Conservation (phyloP, 2,797 vertebrate genomes). For the Lagorchestes hirsutus region DNA sequence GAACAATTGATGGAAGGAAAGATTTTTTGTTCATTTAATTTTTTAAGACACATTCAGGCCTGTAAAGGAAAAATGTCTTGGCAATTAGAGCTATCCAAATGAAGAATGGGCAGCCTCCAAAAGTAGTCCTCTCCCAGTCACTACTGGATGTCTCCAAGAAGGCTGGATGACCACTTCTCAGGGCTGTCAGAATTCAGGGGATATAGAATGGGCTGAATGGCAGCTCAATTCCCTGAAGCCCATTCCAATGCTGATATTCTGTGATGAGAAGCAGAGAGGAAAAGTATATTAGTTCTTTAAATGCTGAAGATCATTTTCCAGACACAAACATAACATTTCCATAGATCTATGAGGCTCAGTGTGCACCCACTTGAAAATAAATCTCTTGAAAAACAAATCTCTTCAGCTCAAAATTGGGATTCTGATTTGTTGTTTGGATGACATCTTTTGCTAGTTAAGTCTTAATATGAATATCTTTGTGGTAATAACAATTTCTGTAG, state of each 20-base stretch:
- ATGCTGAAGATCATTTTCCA: neutral
- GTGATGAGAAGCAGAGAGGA: neutral
- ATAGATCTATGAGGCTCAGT: neutral
- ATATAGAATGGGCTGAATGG: neutral
- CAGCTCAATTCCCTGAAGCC: neutral
- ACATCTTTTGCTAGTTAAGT: neutral
- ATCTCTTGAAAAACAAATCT: neutral
- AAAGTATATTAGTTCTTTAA: neutral
- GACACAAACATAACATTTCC: neutral
- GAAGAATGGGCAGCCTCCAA: neutral
- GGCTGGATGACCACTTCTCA: neutral
- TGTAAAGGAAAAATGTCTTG: neutral
- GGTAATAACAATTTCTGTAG: neutral
- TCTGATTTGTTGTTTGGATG: neutral
- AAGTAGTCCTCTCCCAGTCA: neutral
- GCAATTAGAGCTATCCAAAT: neutral
- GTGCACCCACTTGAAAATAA: no score
- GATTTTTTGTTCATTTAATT: neutral
- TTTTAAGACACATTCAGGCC: neutral
- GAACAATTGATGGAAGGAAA: neutral
- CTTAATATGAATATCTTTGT: neutral
- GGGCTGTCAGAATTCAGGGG: neutral
- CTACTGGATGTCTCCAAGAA: neutral
- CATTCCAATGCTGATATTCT: neutral
- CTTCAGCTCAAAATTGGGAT: neutral